Evolutionary conservation across 2,888 invertebrate species (phyloP), one percentile per base, ranked within the genome.

Genomic region (Morpho achilles): DNA sequence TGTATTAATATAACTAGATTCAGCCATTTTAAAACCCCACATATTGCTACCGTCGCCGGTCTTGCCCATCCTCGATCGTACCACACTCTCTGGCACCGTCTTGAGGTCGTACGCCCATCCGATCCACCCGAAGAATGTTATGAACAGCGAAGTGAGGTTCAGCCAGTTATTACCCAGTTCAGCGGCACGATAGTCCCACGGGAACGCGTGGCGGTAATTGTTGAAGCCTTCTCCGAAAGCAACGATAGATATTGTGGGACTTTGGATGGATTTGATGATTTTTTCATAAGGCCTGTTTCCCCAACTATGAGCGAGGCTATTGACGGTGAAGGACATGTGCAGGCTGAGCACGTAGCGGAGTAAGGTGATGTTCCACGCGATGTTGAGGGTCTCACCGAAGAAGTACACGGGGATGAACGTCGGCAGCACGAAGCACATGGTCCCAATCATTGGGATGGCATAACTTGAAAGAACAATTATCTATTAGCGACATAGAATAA

Each of bases 281-380:
- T 73, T 77, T 53, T 94, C 87, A 61, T 90, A 90, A 7, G 90
- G 87, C 50, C 78, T 84, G 56, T 76, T 76, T 0, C 90, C 90
- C 75, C 80, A 85, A 39, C 82, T 69, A 72, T 94, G 94, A 8
- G 94, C 94, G 7, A 91, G 91, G 66, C 93, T 93, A 81, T 94
- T 94, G 10, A 94, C 93, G n/a, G 92, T 77, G 92, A 93, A 94
- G n/a, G 72, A 71, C 2, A 8, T 53, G 75, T 94, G 92, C 10
- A 94, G 83, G n/a, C 87, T 87, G 58, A 86, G 70, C 7, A 85
- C 79, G 76, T 93, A 94, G 8, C 94, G 86, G 22, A 93, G 68
- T 48, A 90, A 78, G 7, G 73, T 69, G 1, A 84, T 69, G 61
- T 80, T 76, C 80, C 82, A 86, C 1, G 84, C 71, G 65, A 77